phyloP scores from a whole-genome alignment of 2,888 invertebrate genomes.

The Apoda limacodes region DNA sequence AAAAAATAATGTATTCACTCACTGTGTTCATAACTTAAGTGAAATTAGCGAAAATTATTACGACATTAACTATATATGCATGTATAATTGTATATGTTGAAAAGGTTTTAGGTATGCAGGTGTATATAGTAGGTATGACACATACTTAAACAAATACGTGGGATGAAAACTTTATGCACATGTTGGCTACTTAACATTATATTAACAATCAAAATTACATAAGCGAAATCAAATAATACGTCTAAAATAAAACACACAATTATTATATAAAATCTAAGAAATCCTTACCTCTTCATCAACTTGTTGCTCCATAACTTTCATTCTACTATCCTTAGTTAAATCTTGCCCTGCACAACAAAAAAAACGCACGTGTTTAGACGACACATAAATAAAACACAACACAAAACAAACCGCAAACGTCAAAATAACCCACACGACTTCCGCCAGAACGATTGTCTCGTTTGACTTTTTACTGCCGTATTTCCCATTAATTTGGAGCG shows the following conservation, averaged over 20 bases:
- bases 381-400: constrained; percentile 38
- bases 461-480: constrained; percentile 36
- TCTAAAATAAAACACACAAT: not conserved
- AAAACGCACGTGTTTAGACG: constrained; percentile 24
- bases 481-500: constrained; percentile 45
- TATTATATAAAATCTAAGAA: constrained; percentile 9
- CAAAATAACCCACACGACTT: constrained; percentile 50
- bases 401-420: not conserved
- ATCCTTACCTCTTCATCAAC: constrained; percentile 57
- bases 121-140: too few relatives aligned
- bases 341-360: constrained; percentile 59
- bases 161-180: too few relatives aligned
- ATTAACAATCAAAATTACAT: too few relatives aligned
- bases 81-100: too few relatives aligned
- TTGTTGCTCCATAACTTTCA: constrained; percentile 58
- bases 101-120: too few relatives aligned
- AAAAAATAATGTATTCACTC: too few relatives aligned
- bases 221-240: too few relatives aligned
- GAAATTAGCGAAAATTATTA: too few relatives aligned
- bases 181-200: too few relatives aligned
- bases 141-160: too few relatives aligned
- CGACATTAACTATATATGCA: too few relatives aligned
- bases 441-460: constrained; percentile 37
- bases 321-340: constrained; percentile 61
- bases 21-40: too few relatives aligned